Evolutionary conservation across 2,797 vertebrate genomes (phyloP), one percentile per base, ranked within the genome.

Genomic region (Malacoctenus gilli): DNA sequence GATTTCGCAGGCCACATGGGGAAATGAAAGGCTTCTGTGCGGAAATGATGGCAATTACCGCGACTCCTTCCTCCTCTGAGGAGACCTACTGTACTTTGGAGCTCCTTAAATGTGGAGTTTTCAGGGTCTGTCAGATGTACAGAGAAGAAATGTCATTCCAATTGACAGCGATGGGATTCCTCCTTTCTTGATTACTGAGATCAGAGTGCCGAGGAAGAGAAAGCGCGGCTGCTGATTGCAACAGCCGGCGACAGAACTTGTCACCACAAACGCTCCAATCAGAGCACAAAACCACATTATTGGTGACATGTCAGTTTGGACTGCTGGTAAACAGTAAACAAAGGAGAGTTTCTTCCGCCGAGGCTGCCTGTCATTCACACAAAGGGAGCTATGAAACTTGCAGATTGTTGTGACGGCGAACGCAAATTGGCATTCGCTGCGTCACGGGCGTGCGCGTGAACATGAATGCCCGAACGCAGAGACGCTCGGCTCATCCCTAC

Each of bases 21-120:
- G 36, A 40, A 79, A 74, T 79, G 56, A 82, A 81, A 83, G 65
- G 55, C 60, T 72, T 71, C 1, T 7, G 35, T 36, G 57, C 58
- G 47, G 49, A 86, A 80, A 82, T 78, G 54, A 77, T 19, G 39
- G 48, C 66, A 80, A 73, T 83, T 79, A 72, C 40, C 71, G 62
- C 28, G 12, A 21, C 13, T 35, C 16, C 67, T 35, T 46, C 35
- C 21, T 14, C 60, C 49, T 71, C 56, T 62, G 65, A 75, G 38
- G 8, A 42, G 30, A 44, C 43, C 51, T 58, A 68, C 62, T 77
- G 77, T 75, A 79, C 69, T 80, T 58, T 41, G 28, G 47, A 55
- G 51, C 49, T 41, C 40, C 67, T 77, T 64, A 65, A 47, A 73
- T 50, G 23, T 54, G 14, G 21, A 42, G 41, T 48, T 57, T 47